A percentile compares a stretch with the other conserved stretches of the same genome.
These are phyloP conservation scores for Piprites chloris DNA, from an alignment of 2,113 vertebrate genomes.

Conservation along the genomic window DNA sequence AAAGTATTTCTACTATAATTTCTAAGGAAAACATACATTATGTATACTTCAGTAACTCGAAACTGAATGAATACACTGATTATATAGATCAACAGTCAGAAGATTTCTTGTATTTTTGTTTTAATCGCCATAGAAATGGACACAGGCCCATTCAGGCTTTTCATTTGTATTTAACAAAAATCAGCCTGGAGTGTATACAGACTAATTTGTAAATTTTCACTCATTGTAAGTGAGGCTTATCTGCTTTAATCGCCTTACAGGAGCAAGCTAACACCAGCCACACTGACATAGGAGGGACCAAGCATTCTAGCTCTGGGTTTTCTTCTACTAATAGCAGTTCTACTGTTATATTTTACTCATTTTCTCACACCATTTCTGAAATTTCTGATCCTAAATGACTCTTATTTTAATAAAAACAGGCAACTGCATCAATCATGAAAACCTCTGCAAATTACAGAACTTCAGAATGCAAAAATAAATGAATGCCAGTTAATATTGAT, in stretches of 20 bases:
- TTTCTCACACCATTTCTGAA: background rate
- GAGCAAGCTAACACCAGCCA: background rate
- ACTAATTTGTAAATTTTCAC: background rate
- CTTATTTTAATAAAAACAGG: background rate
- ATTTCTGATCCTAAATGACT: background rate
- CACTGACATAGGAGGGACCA: rapidly evolving
- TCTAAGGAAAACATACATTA: background rate
- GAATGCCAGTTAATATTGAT: background rate
- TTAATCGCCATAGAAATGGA: background rate
- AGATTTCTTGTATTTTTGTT: background rate
- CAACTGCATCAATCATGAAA: background rate
- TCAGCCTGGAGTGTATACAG: background rate
- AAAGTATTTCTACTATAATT: background rate
- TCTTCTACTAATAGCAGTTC: background rate
- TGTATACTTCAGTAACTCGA: background rate
- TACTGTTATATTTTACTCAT: background rate
- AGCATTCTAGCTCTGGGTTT: background rate
- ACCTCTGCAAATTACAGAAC: background rate
- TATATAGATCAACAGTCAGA: background rate
- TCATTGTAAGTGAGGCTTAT: background rate
- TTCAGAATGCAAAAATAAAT: background rate
- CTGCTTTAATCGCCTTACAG: background rate
- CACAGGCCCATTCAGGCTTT: background rate
- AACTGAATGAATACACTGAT: background rate
- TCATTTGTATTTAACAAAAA: background rate